These are phyloP conservation scores for Petrolisthes manimaculis DNA, from an alignment of 2,888 invertebrate species.

Conservation along the genomic window DNA sequence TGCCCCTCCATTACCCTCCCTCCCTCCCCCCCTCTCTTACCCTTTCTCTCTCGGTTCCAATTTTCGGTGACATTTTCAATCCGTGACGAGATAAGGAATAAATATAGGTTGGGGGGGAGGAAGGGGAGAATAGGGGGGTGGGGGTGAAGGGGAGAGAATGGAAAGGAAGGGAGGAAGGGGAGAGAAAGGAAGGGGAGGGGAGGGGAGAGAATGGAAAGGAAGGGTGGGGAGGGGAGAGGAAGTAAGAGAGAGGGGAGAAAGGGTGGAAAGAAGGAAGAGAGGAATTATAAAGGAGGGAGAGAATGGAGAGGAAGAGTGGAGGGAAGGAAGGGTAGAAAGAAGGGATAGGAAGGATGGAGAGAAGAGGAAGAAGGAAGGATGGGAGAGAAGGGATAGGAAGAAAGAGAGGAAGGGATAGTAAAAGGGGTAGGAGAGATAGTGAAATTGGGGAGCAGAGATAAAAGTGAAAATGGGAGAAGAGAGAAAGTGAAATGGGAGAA, in stretches of 20 bases:
- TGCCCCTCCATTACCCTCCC: not conserved
- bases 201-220: not conserved
- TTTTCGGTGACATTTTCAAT: too few species aligned
- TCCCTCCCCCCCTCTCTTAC: not conserved
- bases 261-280: not conserved
- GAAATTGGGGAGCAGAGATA: too few species aligned
- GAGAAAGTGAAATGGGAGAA: too few species aligned
- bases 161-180: not conserved
- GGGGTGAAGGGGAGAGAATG: not conserved
- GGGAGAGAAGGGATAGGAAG: not conserved
- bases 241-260: not conserved
- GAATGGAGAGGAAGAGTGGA: too few species aligned
- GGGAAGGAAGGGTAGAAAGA: slow-evolving; percentile 7
- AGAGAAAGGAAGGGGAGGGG: not conserved
- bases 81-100: too few species aligned
- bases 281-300: too few species aligned
- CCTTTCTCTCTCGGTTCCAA: too few species aligned
- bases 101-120: too few species aligned
- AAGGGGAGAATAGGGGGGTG: not conserved
- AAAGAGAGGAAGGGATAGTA: too few species aligned
- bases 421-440: not conserved
- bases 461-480: too few species aligned
- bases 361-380: not conserved
- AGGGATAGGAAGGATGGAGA: not conserved
- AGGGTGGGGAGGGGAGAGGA: not conserved